Conservation (phyloP, 2,888 invertebrate genomes). For the Drosophila paracracens region DNA sequence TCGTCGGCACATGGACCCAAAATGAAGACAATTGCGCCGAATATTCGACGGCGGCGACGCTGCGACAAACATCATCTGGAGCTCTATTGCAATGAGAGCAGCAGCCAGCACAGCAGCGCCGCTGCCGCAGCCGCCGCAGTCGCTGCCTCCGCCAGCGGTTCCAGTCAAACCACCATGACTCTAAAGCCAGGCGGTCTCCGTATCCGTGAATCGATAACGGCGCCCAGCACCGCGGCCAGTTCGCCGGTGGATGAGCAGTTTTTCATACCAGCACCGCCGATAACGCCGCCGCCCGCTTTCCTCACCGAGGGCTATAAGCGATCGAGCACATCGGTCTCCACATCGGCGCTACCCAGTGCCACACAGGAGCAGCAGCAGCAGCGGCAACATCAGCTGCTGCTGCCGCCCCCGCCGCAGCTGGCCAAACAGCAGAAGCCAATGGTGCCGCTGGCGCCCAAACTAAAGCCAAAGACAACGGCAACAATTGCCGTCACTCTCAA, state of each 20-base stretch:
- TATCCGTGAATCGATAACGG: conserved; percentile 70
- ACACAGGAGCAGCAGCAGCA: conserved; percentile 43
- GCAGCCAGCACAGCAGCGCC: neutral
- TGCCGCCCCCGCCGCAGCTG: conserved; percentile 25
- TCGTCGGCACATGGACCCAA: conserved; percentile 80
- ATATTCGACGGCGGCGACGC: conserved; percentile 87
- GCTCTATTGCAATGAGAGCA: conserved; percentile 83
- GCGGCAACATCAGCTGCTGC: conserved; percentile 30
- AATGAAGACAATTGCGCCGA: conserved; percentile 89
- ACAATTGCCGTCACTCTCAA: conserved; percentile 72
- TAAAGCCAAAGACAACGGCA: conserved; percentile 72
- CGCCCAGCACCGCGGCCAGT: conserved; percentile 75
- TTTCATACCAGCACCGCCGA: conserved; percentile 86
- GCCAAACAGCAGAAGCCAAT: conserved; percentile 47
- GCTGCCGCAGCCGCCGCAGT: neutral
- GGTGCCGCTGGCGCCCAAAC: conserved; percentile 47
- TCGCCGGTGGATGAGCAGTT: conserved; percentile 80
- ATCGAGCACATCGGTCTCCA: conserved; percentile 78
- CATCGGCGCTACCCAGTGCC: conserved; percentile 70
- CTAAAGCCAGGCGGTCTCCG: conserved; percentile 60
- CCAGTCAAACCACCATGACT: conserved; percentile 39
- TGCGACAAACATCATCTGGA: conserved; percentile 88
- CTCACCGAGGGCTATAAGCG: conserved; percentile 87
- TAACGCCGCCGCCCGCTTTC: conserved; percentile 89
- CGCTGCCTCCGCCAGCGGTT: conserved; percentile 2